These are phyloP conservation scores for Acrocephalus scirpaceus DNA, from an alignment of 2,797 vertebrate genomes.

Conservation along the genomic window DNA sequence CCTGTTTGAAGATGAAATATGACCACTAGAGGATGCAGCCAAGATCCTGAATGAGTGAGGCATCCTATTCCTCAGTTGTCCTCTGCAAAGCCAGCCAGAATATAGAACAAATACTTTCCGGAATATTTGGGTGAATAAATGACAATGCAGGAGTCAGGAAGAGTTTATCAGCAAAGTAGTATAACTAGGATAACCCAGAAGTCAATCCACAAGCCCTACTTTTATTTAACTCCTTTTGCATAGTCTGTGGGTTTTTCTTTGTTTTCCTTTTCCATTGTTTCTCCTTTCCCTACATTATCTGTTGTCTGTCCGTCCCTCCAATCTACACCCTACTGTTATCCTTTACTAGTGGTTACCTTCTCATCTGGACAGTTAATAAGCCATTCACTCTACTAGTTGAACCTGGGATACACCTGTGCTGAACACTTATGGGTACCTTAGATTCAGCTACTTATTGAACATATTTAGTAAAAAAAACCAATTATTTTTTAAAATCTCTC, in stretches of 20 bases:
- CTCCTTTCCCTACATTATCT: background rate
- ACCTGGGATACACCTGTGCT: background rate
- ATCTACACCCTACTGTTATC: background rate
- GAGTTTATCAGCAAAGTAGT: background rate
- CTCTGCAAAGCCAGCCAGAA: background rate
- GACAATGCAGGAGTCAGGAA: background rate
- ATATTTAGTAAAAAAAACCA: background rate
- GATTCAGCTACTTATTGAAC: background rate
- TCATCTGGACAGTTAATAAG: background rate
- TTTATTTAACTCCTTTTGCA: background rate
- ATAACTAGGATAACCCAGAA: background rate
- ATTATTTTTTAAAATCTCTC: background rate
- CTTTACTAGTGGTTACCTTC: background rate
- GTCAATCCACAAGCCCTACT: background rate
- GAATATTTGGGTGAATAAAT: background rate
- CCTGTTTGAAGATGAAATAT: constrained; percentile 46
- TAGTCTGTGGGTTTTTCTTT: background rate
- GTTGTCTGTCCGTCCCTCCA: background rate
- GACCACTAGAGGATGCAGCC: constrained; percentile 6
- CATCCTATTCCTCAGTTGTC: background rate
- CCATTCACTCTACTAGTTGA: background rate
- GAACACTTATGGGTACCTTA: background rate
- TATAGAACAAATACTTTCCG: background rate
- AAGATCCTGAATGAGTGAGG: background rate
- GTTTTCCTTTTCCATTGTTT: background rate